phyloP scores from a whole-genome alignment of 37 sponge, comb jelly and placozoan species.

The Dysidea cf. avara region DNA sequence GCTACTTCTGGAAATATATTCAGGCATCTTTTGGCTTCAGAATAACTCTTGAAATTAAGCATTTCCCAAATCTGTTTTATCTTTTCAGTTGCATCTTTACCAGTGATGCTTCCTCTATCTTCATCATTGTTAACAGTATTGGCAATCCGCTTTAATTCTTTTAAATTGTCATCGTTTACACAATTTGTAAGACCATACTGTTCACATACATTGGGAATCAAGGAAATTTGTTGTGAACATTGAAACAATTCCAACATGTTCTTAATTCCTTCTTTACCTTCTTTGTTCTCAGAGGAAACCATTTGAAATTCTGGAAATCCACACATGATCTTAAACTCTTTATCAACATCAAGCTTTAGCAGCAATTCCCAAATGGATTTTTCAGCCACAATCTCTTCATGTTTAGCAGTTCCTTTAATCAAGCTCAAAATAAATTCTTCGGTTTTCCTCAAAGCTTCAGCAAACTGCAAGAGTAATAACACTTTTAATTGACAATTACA shows the following conservation, averaged over 20 bases:
- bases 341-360: constrained; percentile 37
- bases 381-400: constrained; percentile 45
- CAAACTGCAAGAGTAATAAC: too few relatives aligned
- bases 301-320: constrained; percentile 16
- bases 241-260: constrained; percentile 70
- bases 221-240: constrained; percentile 44
- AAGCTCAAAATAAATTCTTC: constrained; percentile 34
- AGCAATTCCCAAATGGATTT: constrained; percentile 32
- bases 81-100: constrained; percentile 46
- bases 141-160: constrained; percentile 41
- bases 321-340: constrained; percentile 39
- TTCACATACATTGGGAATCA: constrained; percentile 53
- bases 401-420: constrained; percentile 52
- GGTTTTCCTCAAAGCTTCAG: constrained; percentile 32
- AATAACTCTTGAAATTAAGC: constrained; percentile 16
- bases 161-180: constrained; percentile 41
- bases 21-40: constrained; percentile 5
- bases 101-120: constrained; percentile 38
- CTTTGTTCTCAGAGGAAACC: constrained; percentile 6
- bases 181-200: constrained; percentile 63
- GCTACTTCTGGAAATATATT: constrained; percentile 50
- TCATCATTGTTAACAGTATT: constrained; percentile 19
- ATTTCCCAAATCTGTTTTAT: constrained; percentile 22
- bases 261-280: constrained; percentile 42
- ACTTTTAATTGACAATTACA: too few relatives aligned